phyloP scores from a whole-genome alignment of 2,888 invertebrate species.

The Drosophila melanosoma region DNA sequence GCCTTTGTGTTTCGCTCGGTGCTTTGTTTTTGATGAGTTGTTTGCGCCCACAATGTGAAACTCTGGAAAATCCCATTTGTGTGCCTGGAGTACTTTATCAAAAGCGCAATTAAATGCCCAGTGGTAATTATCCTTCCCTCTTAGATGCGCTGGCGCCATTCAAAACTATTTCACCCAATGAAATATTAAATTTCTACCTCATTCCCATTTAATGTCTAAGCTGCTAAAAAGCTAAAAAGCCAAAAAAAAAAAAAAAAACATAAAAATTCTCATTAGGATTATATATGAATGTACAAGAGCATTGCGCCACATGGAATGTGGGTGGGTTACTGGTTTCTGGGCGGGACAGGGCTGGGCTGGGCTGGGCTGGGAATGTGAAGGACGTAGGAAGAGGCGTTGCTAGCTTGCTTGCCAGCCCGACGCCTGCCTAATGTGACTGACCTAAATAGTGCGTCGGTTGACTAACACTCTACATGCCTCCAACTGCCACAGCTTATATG shows the following conservation, averaged over 20 bases:
- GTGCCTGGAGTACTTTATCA: constrained; percentile 31
- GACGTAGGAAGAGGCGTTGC: constrained; percentile 26
- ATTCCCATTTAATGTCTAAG: constrained; percentile 37
- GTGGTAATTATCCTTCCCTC: constrained; percentile 43
- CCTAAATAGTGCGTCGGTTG: constrained; percentile 77
- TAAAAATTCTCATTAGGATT: constrained; percentile 76
- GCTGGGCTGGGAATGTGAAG: neutral
- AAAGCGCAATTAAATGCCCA: constrained; percentile 55
- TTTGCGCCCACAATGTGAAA: constrained; percentile 30
- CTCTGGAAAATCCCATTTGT: constrained; percentile 44
- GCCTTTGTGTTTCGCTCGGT: constrained; percentile 7
- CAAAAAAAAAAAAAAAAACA: constrained; percentile 16
- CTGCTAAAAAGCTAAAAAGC: constrained; percentile 18
- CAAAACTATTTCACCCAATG: constrained; percentile 50
- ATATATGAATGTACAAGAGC: constrained; percentile 37
- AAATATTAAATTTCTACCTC: constrained; percentile 50
- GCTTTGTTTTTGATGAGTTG: constrained; percentile 37
- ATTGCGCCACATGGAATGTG: constrained; percentile 32
- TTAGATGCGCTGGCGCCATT: constrained; percentile 41
- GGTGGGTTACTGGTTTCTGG: constrained; percentile 1
- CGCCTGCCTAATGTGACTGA: constrained; percentile 81
- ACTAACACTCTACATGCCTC: constrained; percentile 45
- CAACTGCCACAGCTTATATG: constrained; percentile 22
- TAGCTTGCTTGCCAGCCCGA: constrained; percentile 51
- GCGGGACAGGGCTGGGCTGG: neutral